phyloP scores from a whole-genome alignment of 2,888 invertebrate species.

The Sarcophaga variegata region DNA sequence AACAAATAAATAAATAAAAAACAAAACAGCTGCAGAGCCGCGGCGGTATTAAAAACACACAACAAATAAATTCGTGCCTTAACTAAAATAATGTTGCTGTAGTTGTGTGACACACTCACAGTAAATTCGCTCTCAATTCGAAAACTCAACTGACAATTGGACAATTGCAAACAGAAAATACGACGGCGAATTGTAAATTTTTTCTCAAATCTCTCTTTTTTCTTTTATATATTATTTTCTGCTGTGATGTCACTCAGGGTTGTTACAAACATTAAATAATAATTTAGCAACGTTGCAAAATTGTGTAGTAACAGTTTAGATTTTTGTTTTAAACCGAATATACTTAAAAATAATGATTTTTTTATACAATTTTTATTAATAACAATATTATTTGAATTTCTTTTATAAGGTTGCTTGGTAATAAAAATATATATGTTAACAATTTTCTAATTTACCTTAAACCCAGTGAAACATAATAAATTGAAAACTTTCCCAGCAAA shows the following conservation, averaged over 20 bases:
- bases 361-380: not conserved
- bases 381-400: not conserved
- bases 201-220: conserved; percentile 41
- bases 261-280: conserved; percentile 39
- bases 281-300: conserved; percentile 54
- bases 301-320: conserved; percentile 13
- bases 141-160: conserved; percentile 71
- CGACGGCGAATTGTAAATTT: conserved; percentile 64
- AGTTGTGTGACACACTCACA: conserved; percentile 41
- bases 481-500: too few relatives aligned
- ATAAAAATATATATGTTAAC: not conserved
- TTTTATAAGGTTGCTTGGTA: not conserved
- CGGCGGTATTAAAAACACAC: conserved; percentile 60
- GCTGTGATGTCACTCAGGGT: conserved; percentile 60
- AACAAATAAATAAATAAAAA: conserved; percentile 54
- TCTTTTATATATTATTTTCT: conserved; percentile 21
- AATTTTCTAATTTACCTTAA: not conserved
- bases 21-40: conserved; percentile 69
- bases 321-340: not conserved
- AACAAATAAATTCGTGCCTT: conserved; percentile 52
- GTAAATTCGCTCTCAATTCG: conserved; percentile 71
- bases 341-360: not conserved
- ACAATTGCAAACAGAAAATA: conserved; percentile 49
- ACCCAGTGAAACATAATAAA: too few relatives aligned
- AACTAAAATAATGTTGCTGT: conserved; percentile 64